Base-by-base conservation (phyloP, 2,888 invertebrate species). In the Nysson spinosus region DNA sequence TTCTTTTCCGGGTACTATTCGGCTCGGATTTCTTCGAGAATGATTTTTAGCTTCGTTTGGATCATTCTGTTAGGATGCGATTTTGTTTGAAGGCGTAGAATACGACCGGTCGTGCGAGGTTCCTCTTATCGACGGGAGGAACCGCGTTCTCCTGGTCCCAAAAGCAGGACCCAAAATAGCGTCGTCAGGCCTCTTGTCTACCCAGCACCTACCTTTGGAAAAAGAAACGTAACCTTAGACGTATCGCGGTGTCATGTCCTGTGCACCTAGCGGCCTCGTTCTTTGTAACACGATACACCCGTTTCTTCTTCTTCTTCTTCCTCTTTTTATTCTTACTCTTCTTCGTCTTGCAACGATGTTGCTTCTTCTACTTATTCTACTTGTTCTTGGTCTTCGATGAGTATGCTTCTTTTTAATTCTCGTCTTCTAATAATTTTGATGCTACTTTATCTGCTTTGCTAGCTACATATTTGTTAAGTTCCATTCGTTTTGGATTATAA, bases 251-350 rank as follows among this genome's bases (percentile, higher is more conserved):
- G 82, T 85, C 83, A 85, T 83, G 83, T 84, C 81, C 78, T 69
- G 80, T 80, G 82, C 83, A 85, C 81, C 85, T 84, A 83, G 84
- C 84, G 85, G 85, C 75, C 77, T 72, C 74, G 69, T 75, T 81
- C 83, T 85, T 85, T 85, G 85, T 85, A 85, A 85, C 79, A 81
- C 79, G 83, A 85, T 83, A 78, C 79, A 76, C 77, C 57, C 71
- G 77, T 71, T 68, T 73, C 76, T 67, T 74, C 72, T 56, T 72
- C 76, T 62, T 49, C 20, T 52, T 65, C 58, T 44, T 58, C 44
- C 34, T 57, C 47, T 24, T 65, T 37, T 22, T 39, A 51, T 26
- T 43, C 42, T 19, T 46, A 37, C 22, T 22, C 57, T 16, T 49
- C 32, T 24, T 46, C 40, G 16, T 32, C 46, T 20, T 40, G n/a